Conservation (phyloP, 2,113 vertebrate species). For the Trogon surrucura region DNA sequence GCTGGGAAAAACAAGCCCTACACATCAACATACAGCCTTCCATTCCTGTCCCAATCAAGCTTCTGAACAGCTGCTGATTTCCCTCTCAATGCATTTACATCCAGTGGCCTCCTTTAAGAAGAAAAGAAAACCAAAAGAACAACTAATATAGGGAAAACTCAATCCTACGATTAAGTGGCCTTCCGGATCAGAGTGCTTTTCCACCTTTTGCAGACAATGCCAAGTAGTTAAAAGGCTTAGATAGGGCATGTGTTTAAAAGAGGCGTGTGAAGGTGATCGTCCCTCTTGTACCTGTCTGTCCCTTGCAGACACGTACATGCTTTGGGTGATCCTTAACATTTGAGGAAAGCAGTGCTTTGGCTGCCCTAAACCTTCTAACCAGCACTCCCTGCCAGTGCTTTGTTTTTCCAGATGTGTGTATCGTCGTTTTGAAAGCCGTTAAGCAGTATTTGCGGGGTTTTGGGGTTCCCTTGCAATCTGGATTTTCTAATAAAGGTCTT, state of each 20-base stretch:
- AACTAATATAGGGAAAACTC: background rate
- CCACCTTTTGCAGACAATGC: background rate
- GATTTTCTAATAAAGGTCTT: background rate
- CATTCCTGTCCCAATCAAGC: background rate
- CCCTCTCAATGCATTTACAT: background rate
- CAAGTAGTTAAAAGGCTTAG: background rate
- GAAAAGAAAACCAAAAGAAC: background rate
- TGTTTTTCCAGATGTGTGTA: background rate
- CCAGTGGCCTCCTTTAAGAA: background rate
- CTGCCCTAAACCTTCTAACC: background rate
- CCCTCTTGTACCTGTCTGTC: background rate
- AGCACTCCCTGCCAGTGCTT: background rate
- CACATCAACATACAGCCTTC: background rate
- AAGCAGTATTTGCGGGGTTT: rapidly evolving
- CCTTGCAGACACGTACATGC: background rate
- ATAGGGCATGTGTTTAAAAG: background rate
- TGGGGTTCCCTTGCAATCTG: background rate
- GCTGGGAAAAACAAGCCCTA: background rate
- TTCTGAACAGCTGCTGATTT: background rate
- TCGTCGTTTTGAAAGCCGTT: background rate
- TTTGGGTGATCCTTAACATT: background rate
- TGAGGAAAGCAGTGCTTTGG: background rate
- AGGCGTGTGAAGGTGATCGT: background rate
- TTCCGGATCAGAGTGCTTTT: background rate
- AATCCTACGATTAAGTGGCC: background rate